phyloP scores from a whole-genome alignment of 2,113 vertebrate genomes.

The Myotis davidii region DNA sequence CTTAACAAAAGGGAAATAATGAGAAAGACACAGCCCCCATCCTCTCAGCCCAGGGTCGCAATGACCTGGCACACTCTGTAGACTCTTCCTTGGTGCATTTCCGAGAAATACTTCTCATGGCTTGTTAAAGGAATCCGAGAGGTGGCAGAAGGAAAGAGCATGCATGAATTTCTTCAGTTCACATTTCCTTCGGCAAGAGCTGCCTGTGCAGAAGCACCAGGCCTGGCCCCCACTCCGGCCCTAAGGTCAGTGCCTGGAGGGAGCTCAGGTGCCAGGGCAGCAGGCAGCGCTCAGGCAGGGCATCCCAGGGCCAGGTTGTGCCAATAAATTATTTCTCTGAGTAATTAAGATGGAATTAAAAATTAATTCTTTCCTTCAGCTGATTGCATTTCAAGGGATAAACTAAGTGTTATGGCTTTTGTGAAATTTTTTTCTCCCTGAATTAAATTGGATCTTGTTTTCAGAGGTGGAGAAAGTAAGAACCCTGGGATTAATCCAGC shows the following conservation, averaged over 20 bases:
- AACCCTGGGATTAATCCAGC: background rate
- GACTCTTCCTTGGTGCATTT: background rate
- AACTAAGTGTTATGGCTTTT: slow-evolving; percentile 77
- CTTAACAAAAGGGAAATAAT: background rate
- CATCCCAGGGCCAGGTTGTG: slow-evolving; percentile 55
- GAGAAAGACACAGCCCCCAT: background rate
- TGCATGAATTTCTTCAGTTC: background rate
- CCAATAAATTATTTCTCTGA: slow-evolving; percentile 85
- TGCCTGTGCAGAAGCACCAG: background rate
- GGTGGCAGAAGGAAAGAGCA: background rate
- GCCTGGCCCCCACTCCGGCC: background rate
- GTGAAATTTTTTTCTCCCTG: slow-evolving; percentile 76
- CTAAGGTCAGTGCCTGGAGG: background rate
- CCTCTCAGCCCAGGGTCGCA: background rate
- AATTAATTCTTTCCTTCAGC: slow-evolving; percentile 86
- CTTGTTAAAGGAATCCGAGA: slow-evolving; percentile 20
- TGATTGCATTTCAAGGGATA: slow-evolving; percentile 78
- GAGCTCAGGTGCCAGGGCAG: slow-evolving; percentile 48
- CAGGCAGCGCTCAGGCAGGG: background rate
- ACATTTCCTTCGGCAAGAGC: background rate
- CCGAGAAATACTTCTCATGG: background rate
- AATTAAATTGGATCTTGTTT: slow-evolving; percentile 72
- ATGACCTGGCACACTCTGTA: background rate
- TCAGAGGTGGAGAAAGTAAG: slow-evolving; percentile 33
- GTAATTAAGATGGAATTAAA: slow-evolving; percentile 90